Evolutionary conservation across 2,888 invertebrate genomes (phyloP), one percentile per base, ranked within the genome.

Genomic region (Spodoptera littoralis): DNA sequence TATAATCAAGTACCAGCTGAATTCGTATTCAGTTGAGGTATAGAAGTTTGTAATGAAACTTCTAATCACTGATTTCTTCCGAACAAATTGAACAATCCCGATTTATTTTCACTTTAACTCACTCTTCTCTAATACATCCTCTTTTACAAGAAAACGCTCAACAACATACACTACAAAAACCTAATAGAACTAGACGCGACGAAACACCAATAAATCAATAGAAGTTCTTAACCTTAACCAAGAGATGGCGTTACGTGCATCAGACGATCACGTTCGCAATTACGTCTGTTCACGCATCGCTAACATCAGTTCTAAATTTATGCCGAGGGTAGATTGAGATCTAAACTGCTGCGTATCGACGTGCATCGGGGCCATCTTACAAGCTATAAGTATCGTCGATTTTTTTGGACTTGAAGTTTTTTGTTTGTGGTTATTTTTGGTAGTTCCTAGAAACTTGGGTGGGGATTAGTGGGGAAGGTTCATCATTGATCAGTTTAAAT

Each of bases 281-380:
- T 76, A 76, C 72, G 64, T 79, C 81, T 82, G 87, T 88, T 84
- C 83, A 90, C 91, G 91, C 91, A 90, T 83, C 82, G 89, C 75
- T 82, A 70, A 70, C 79, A 75, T 74, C 70, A 78, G 73, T 70
- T 79, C 85, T 83, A 85, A 84, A 87, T 83, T 82, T 87, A 86
- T 85, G 82, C 83, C 77, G 81, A 80, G 92, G 91, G 91, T 90
- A 91, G 92, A 92, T 91, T 87, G 53, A 60, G 64, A 92, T 92
- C 92, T 92, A 74, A 89, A 88, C 88, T 83, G 80, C 86, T 82
- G 82, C 87, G 81, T 79, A 82, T 84, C 79, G 84, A 81, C 82
- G 77, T 81, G 70, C 65, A 81, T 74, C 79, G 77, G 72, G 73
- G 72, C 80, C 76, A 68, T 76, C 77, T 76, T 75, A 76, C 69